Conservation (phyloP, 2,888 invertebrate species). For the Orthosia incerta region DNA sequence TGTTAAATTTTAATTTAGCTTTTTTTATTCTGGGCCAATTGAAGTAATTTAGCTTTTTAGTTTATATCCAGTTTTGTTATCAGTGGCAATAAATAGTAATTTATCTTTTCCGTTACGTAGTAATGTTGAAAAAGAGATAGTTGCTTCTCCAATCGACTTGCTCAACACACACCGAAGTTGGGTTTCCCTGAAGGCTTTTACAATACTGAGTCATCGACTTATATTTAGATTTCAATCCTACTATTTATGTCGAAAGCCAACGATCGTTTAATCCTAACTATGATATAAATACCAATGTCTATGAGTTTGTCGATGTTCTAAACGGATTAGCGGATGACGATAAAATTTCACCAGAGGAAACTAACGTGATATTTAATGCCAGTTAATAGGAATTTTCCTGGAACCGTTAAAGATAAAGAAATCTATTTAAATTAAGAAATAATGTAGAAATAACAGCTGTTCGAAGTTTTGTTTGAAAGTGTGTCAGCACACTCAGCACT, state of each 20-base stretch:
- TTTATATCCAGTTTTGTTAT: neutral
- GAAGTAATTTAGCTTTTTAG: neutral
- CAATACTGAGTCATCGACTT: neutral
- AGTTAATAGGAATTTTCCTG: constrained; percentile 16
- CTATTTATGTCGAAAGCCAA: neutral
- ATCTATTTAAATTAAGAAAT: constrained; percentile 26
- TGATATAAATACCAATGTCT: constrained; percentile 21
- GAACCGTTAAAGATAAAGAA: constrained; percentile 4
- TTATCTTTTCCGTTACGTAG: neutral
- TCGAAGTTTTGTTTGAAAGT: constrained; percentile 50
- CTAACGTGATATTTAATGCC: constrained; percentile 15
- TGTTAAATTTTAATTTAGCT: too few relatives aligned
- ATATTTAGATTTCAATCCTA: neutral
- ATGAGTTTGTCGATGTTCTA: neutral
- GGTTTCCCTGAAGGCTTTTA: neutral
- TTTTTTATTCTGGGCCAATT: too few relatives aligned
- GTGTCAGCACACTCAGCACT: constrained; percentile 38
- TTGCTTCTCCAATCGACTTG: neutral
- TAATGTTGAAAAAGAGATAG: neutral
- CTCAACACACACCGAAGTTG: neutral
- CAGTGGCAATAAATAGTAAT: neutral
- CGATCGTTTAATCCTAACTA: constrained; percentile 15
- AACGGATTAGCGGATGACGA: constrained; percentile 17
- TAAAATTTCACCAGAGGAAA: constrained; percentile 17
- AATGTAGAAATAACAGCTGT: constrained; percentile 18